Evolutionary conservation across 2,888 invertebrate species (phyloP), one percentile per base, ranked within the genome.

Genomic region (Ichneumon xanthorius): DNA sequence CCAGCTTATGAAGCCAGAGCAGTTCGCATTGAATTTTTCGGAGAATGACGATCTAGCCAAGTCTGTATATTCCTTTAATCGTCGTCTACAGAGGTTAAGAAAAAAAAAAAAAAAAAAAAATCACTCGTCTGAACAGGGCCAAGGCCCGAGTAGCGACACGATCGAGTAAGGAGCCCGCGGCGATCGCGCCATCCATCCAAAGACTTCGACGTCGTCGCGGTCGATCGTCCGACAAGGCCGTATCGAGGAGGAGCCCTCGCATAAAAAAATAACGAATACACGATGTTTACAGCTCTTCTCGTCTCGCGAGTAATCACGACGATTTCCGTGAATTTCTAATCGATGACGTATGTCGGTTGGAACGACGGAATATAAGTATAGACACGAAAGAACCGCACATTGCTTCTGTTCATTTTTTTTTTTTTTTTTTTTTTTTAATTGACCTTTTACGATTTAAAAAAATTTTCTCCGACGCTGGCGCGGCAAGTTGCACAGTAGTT

Each of bases 51-150:
- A 30, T 58, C 2, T 33, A 1, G 30, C 55, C 55, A 33, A 53
- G 40, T 67, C 30, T 40, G 14, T 26, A 50, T 53, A 14, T 30
- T 30, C 30, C 30, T 30, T 30, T 33, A 40, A 22, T 63, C 16
- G 58, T 70, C 50, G 53, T 19, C 53, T 53, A 9, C 19, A 63
- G 1, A 16, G 61, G 61, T n/a, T 33, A 0, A 33, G 22, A 14
- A 7, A 14, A 4, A 22, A 26, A 58, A 58, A 0, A 55, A 14
- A 26, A 30, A 61, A 33, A 33, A 30, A n/a, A 14, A 33, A 2
- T n/a, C 7, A 6, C n/a, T 45, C 58, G 80, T 26, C 30, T 6
- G 50, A 82, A 82, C 45, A 73, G 72, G 55, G 82, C 61, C 82
- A 82, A 78, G 82, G 82, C 73, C 40, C 48, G 26, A 58, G 30